A percentile compares a stretch with the other conserved stretches of the same genome.
These are phyloP conservation scores for Geophilus truncorum DNA, from an alignment of 2,888 invertebrate species.

Conservation along the genomic window DNA sequence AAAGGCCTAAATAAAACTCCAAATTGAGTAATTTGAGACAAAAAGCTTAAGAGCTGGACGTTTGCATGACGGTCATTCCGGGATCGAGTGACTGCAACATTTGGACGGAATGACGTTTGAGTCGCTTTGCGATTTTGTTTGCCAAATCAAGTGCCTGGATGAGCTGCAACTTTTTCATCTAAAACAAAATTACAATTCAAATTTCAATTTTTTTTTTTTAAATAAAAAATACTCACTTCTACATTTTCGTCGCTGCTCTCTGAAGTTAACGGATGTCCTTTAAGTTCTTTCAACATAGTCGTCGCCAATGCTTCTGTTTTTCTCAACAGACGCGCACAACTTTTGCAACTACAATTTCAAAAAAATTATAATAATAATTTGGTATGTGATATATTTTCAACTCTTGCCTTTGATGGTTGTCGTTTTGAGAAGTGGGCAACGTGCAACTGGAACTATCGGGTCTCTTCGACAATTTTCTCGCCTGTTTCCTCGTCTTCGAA, in stretches of 20 bases:
- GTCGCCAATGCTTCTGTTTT: slow-evolving; percentile 27
- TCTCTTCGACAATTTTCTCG: neutral
- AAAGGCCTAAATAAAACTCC: too few species aligned
- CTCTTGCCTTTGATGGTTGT: neutral
- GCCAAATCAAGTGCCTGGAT: slow-evolving; percentile 32
- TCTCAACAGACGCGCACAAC: neutral
- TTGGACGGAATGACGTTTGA: slow-evolving; percentile 26
- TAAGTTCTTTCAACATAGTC: neutral
- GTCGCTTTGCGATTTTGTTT: slow-evolving; percentile 31
- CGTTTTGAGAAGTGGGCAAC: neutral
- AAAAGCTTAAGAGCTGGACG: neutral
- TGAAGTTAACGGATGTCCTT: neutral
- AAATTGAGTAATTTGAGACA: too few species aligned
- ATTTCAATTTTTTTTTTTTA: too few species aligned
- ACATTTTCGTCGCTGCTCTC: slow-evolving; percentile 29
- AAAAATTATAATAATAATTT: too few species aligned
- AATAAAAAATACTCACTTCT: neutral
- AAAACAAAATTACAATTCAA: neutral
- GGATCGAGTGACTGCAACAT: slow-evolving; percentile 27
- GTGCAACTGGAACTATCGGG: neutral
- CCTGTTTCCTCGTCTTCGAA: neutral
- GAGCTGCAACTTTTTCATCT: slow-evolving; percentile 29
- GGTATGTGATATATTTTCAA: neutral
- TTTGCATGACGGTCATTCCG: neutral
- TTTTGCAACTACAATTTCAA: slow-evolving; percentile 28